Percentiles rank a stretch among this genome's conserved stretches.
Evolutionary conservation across 2,113 vertebrate species (phyloP).

Genomic region (Corythornis cristatus): DNA sequence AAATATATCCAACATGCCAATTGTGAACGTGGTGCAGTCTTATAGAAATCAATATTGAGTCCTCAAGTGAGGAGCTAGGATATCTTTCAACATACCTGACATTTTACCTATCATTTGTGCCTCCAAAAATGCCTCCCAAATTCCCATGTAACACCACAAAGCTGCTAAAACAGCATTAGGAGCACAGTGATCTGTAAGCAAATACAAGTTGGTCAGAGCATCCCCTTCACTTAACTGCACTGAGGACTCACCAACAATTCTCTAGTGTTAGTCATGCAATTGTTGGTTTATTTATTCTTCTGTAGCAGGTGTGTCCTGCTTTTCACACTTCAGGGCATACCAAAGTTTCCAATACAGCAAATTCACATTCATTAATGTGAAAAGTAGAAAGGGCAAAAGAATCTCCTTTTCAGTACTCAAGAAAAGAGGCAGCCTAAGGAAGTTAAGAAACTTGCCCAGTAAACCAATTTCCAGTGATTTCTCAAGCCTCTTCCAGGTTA

Average conservation of each 20-base stretch:
- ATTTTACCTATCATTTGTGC: background rate
- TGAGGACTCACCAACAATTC: conserved; percentile 14
- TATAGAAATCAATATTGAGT: background rate
- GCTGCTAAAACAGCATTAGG: background rate
- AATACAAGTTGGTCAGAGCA: background rate
- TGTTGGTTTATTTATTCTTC: background rate
- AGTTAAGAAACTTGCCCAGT: background rate
- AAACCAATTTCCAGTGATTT: background rate
- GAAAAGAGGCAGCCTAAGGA: background rate
- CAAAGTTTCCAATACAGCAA: background rate
- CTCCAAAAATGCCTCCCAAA: background rate
- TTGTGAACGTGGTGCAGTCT: background rate
- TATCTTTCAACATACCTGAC: background rate
- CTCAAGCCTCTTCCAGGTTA: background rate
- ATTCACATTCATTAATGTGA: background rate
- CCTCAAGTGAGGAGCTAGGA: background rate
- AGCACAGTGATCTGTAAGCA: background rate
- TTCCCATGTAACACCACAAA: background rate
- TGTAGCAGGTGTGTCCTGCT: background rate
- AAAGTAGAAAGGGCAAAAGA: background rate
- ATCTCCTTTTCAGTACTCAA: background rate
- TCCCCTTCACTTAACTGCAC: background rate
- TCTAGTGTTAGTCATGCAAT: background rate
- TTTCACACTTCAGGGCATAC: background rate
- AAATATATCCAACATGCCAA: background rate